A percentile compares a stretch with the other conserved stretches of the same genome.
Conservation (phyloP, 1,140 invertebrate genomes). For the Drosophila albomicans region DNA sequence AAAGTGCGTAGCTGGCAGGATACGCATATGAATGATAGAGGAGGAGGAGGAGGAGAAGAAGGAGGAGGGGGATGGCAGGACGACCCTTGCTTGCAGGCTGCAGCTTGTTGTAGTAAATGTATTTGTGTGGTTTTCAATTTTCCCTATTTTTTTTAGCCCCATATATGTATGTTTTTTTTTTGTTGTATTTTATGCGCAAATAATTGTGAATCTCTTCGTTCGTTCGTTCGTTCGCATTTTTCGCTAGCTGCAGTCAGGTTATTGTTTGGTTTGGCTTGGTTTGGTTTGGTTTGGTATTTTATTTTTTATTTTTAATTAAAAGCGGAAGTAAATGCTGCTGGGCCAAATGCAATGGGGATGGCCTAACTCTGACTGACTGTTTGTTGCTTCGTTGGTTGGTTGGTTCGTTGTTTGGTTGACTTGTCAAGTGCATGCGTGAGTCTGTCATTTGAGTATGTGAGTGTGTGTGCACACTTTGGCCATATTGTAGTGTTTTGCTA, state of each 20-base stretch:
- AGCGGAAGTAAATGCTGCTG: conserved; percentile 76
- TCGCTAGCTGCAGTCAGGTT: conserved; percentile 57
- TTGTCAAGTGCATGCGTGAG: conserved; percentile 73
- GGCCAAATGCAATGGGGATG: conserved; percentile 19
- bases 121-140: conserved; percentile 67
- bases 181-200: conserved; percentile 71
- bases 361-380: background rate
- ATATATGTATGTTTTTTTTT: conserved; percentile 38
- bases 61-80: conserved; percentile 34
- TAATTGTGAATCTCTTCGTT: conserved; percentile 75
- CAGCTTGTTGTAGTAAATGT: conserved; percentile 47
- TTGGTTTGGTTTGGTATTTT: conserved; percentile 54
- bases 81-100: conserved; percentile 21
- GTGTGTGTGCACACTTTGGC: conserved; percentile 67
- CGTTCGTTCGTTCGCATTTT: conserved; percentile 37
- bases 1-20: conserved; percentile 72
- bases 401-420: conserved; percentile 45
- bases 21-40: background rate
- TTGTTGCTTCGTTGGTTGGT: conserved; percentile 1
- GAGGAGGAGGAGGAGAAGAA: conserved; percentile 42
- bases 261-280: conserved; percentile 76
- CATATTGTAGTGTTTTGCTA: conserved; percentile 79
- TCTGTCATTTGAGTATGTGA: conserved; percentile 2
- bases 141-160: conserved; percentile 41
- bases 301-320: conserved; percentile 84